A percentile compares a stretch with the other conserved stretches of the same genome.
phyloP scores from a whole-genome alignment of 2,888 invertebrate species.

The Flabesymbios commensalis region DNA sequence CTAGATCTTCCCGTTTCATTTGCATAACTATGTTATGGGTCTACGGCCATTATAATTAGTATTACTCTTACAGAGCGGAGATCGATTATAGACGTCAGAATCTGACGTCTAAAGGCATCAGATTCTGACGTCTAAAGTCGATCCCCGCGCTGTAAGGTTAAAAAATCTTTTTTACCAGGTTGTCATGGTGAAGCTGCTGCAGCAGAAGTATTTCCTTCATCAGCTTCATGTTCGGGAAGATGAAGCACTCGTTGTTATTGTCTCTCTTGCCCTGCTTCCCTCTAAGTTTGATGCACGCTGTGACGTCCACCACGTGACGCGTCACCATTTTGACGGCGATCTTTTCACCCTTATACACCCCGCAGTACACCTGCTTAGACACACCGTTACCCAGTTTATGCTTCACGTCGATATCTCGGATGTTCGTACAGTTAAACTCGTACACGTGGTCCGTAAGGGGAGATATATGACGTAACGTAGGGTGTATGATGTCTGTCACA shows the following conservation, averaged over 20 bases:
- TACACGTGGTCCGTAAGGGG: no score
- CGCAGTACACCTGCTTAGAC: slow-evolving; percentile 53
- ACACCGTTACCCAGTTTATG: slow-evolving; percentile 55
- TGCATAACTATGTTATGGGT: no score
- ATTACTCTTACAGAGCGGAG: no score
- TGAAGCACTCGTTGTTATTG: slow-evolving; percentile 41
- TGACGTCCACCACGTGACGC: slow-evolving; percentile 50
- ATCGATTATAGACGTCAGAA: no score
- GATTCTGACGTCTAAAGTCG: no score
- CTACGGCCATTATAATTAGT: no score
- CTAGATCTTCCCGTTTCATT: no score
- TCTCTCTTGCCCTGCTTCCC: background rate
- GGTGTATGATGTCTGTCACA: no score
- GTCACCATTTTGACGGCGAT: slow-evolving; percentile 58
- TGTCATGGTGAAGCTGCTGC: slow-evolving; percentile 50
- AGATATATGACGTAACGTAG: no score
- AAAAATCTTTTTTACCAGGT: no score
- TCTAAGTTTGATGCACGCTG: slow-evolving; percentile 41
- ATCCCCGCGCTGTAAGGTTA: no score
- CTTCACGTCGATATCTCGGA: slow-evolving; percentile 44
- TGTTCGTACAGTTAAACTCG: slow-evolving; percentile 48
- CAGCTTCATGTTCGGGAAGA: slow-evolving; percentile 50
- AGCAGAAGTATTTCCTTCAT: slow-evolving; percentile 57
- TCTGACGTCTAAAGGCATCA: no score
- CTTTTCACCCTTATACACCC: slow-evolving; percentile 39